Evolutionary conservation across 2,797 vertebrate species (phyloP), one percentile per base, ranked within the genome.

Genomic region (Lates japonicus): DNA sequence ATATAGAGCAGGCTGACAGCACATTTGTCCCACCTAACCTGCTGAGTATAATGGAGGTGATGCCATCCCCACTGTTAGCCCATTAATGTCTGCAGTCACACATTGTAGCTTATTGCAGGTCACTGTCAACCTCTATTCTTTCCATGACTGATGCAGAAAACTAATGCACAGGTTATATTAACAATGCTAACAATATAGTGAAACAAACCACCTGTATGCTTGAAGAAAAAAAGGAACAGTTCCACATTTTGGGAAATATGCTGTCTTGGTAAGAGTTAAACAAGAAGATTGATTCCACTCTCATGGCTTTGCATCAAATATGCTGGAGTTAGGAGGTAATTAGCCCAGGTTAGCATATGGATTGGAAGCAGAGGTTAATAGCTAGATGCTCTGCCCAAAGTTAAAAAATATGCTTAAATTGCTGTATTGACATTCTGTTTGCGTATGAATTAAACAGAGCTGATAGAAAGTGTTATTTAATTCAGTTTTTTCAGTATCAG

Each of bases 1-100:
- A 65, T 78, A 57, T 41, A 51, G 67, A 78, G 14, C 52, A 33
- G 69, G 37, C 81, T 86, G 83, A 83, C 74, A 81, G 73, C 58
- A 52, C 10, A 78, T 72, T 44, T 68, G 63, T 66, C 62, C 60
- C 42, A 66, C 12, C 41, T 73, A 70, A 76, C 73, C 71, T 29
- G 72, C 83, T 68, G 76, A 78, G 68, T 37, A 49, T 59, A 78
- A 77, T 68, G 42, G 77, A 59, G 60, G 68, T 51, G 74, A 66
- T 83, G 70, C 57, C 48, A 42, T 66, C 44, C 25, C 19, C 12
- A 22, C 51, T 39, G 37, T 76, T 70, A 73, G 72, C 68, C 58
- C 55, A 39, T 76, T 72, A 76, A 74, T 81, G 76, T 78, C 61
- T 41, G 2, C 70, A 58, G 44, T 58, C 39, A 37, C 6, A 48